These are phyloP conservation scores for Leucopternis melanops DNA, from an alignment of 2,113 vertebrate genomes.

Conservation along the genomic window DNA sequence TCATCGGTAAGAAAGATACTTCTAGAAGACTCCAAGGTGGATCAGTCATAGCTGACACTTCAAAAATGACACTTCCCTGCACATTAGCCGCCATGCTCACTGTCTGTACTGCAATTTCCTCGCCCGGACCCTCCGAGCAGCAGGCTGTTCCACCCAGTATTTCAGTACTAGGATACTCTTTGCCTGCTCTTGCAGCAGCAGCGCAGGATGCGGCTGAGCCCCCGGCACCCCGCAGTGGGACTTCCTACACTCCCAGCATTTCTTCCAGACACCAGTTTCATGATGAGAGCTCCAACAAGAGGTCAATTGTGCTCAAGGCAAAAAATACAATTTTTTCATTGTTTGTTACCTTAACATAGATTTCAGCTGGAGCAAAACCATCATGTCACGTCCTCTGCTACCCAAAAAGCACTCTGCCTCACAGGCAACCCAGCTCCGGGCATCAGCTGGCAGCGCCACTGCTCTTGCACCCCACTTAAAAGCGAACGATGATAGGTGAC, in stretches of 20 bases:
- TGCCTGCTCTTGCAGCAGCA: background rate
- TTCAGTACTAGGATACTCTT: background rate
- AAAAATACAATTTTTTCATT: background rate
- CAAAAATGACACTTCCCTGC: background rate
- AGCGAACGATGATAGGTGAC: rapidly evolving
- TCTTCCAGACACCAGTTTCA: background rate
- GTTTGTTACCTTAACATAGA: background rate
- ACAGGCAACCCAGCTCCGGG: too few species aligned
- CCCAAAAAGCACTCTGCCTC: background rate
- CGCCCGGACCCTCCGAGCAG: rapidly evolving
- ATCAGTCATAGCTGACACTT: background rate
- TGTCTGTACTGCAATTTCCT: background rate
- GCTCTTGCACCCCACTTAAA: background rate
- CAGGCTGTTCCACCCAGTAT: background rate
- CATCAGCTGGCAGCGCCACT: background rate
- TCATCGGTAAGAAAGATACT: background rate
- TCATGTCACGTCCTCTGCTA: background rate
- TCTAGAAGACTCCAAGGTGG: background rate
- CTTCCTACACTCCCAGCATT: background rate
- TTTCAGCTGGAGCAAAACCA: background rate
- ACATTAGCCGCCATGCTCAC: rapidly evolving
- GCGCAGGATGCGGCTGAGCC: background rate
- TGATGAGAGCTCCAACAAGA: background rate
- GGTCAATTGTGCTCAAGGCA: background rate
- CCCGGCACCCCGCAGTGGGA: background rate